Conservation (phyloP, 2,888 invertebrate genomes). For the Branchellion lobata region DNA sequence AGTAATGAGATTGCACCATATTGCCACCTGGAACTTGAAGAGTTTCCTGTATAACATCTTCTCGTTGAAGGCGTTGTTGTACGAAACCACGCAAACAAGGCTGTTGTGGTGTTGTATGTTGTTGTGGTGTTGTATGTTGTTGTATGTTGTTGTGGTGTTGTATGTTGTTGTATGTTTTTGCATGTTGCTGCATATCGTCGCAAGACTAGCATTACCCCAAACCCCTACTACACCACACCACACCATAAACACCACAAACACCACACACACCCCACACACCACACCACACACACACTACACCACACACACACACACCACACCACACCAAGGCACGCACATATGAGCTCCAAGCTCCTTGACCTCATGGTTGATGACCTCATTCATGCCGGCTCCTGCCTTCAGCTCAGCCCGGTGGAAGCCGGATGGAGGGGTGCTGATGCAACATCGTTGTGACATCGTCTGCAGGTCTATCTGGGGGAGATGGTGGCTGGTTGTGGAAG, state of each 20-base stretch:
- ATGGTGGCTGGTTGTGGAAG: not conserved
- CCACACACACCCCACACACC: not conserved
- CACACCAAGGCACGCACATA: constrained; percentile 69
- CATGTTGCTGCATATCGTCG: too few relatives aligned
- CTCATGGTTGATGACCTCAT: constrained; percentile 95
- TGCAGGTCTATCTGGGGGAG: constrained; percentile 81
- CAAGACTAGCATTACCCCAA: too few relatives aligned
- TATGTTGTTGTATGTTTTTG: too few relatives aligned
- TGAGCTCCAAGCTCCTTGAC: constrained; percentile 98
- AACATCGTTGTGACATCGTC: constrained; percentile 82
- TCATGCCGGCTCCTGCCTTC: constrained; percentile 79
- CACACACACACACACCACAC: too few relatives aligned
- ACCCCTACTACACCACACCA: too few relatives aligned
- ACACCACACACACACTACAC: too few relatives aligned
- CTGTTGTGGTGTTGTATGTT: constrained; percentile 68
- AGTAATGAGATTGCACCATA: not conserved
- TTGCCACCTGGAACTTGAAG: constrained; percentile 78
- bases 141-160: too few relatives aligned
- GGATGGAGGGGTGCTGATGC: not conserved
- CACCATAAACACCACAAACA: not conserved
- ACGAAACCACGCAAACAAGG: constrained; percentile 92
- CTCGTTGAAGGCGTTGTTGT: constrained; percentile 71
- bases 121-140: too few relatives aligned
- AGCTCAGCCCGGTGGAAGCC: not conserved
- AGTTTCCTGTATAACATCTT: constrained; percentile 89